Conservation (phyloP, 1,140 invertebrate species). For the Drosophila tsacasi region DNA sequence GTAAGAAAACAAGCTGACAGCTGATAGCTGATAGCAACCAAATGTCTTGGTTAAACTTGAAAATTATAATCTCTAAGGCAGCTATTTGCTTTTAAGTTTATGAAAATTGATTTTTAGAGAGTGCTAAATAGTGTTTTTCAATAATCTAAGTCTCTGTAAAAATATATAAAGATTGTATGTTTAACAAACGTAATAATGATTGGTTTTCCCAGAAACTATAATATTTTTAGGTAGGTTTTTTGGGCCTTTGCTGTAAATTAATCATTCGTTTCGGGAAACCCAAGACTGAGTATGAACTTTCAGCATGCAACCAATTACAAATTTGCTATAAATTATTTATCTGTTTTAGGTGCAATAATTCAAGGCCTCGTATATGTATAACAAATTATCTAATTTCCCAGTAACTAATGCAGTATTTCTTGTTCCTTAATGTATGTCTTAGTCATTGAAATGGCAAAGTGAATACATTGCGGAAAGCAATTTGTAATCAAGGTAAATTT, state of each 20-base stretch:
- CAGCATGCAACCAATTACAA: neutral
- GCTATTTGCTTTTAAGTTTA: neutral
- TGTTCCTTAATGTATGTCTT: neutral
- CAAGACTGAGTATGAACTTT: neutral
- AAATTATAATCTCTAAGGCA: neutral
- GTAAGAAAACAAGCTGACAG: conserved; percentile 11
- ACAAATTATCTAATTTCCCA: neutral
- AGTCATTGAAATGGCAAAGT: neutral
- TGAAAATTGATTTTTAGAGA: neutral
- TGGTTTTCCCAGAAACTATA: neutral
- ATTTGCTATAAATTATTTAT: neutral
- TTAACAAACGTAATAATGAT: no score
- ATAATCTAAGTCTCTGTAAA: neutral
- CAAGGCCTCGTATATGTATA: neutral
- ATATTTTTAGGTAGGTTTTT: neutral
- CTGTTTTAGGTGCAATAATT: neutral
- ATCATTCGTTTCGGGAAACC: neutral
- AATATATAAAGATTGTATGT: neutral
- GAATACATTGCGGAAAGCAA: neutral
- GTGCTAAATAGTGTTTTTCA: neutral
- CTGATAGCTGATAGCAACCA: conserved; percentile 10
- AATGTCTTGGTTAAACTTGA: conserved; percentile 4
- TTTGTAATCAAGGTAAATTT: neutral
- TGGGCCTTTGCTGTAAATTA: neutral
- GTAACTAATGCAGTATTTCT: neutral